Conservation (phyloP, 1,140 invertebrate species). For the Pissodes strobi region DNA sequence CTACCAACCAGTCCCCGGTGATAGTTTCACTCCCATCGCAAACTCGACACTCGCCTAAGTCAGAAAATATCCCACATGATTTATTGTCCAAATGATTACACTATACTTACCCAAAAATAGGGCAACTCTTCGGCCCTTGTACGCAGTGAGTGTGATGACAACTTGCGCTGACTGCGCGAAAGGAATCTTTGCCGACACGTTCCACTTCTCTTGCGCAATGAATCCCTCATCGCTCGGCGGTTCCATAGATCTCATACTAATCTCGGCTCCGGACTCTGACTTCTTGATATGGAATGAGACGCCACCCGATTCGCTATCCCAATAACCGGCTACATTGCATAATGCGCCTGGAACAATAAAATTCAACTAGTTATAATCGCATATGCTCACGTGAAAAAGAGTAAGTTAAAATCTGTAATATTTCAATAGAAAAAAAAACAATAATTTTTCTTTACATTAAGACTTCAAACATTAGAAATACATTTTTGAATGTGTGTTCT, state of each 20-base stretch:
- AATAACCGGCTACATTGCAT: conserved; percentile 46
- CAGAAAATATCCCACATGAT: neutral
- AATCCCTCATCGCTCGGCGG: conserved; percentile 43
- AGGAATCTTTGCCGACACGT: conserved; percentile 35
- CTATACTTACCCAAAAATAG: conserved; percentile 42
- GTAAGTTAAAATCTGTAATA: too few relatives aligned
- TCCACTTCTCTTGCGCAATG: conserved; percentile 40
- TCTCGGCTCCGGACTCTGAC: conserved; percentile 3
- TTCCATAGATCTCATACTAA: conserved; percentile 21
- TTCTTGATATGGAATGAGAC: conserved; percentile 38
- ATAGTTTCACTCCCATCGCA: conserved; percentile 46
- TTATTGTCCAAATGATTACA: neutral
- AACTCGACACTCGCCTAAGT: conserved; percentile 46
- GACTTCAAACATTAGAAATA: too few relatives aligned
- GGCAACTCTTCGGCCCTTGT: conserved; percentile 41
- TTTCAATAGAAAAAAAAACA: too few relatives aligned
- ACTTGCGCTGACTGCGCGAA: conserved; percentile 41
- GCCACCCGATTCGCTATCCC: conserved; percentile 47
- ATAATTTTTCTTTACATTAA: too few relatives aligned
- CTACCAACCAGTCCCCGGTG: conserved; percentile 46
- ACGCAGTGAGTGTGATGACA: conserved; percentile 37
- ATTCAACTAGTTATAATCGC: too few relatives aligned
- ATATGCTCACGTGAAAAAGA: too few relatives aligned
- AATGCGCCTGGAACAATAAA: conserved; percentile 33
- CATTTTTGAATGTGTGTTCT: too few relatives aligned